A percentile compares a stretch with the other conserved stretches of the same genome.
These are phyloP conservation scores for Pitta sordida DNA, from an alignment of 2,113 vertebrate species.

Conservation along the genomic window DNA sequence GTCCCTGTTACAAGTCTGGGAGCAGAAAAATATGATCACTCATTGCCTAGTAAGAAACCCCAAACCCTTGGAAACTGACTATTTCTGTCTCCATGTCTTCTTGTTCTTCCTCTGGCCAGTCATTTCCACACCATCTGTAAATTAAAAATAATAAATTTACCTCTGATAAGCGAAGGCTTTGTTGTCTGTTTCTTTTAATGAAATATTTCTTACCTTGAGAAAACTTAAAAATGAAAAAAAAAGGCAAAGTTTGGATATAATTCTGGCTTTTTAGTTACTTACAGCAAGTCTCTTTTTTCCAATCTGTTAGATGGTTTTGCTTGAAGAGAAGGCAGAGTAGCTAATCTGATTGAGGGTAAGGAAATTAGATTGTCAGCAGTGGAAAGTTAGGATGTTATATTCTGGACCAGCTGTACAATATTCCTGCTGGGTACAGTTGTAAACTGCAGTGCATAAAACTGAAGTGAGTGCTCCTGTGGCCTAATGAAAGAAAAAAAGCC, in stretches of 20 bases:
- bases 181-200: not conserved
- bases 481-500: not conserved
- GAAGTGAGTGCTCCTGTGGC: not conserved
- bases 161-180: not conserved
- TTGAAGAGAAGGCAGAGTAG: not conserved
- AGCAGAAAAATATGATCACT: not conserved
- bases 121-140: not conserved
- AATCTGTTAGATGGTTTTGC: not conserved
- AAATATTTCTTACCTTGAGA: not conserved
- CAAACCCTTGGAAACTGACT: not conserved
- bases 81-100: not conserved
- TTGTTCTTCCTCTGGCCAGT: not conserved
- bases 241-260: not conserved
- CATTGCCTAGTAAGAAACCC: fast-evolving
- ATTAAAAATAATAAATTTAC: not conserved
- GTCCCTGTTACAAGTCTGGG: not conserved
- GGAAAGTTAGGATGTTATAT: not conserved
- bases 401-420: not conserved
- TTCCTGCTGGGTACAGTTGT: not conserved
- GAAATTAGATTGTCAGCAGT: not conserved
- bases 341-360: not conserved
- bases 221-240: not conserved
- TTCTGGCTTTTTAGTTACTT: not conserved
- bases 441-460: not conserved
- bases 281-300: not conserved